Conservation (phyloP, 2,113 vertebrate species). For the Grus americana region DNA sequence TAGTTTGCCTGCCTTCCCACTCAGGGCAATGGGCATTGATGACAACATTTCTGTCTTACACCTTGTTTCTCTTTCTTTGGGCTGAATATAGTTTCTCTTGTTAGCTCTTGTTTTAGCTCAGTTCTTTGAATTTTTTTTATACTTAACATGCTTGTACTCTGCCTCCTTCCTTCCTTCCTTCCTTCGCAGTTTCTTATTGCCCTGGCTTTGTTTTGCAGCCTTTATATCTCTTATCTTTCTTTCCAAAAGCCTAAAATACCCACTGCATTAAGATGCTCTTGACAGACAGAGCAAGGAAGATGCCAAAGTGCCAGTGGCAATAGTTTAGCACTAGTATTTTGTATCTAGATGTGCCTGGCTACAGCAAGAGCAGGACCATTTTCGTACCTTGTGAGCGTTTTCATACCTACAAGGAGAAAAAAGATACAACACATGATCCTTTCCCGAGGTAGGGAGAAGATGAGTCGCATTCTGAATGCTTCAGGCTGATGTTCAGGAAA, state of each 20-base stretch:
- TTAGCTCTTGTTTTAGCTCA: neutral
- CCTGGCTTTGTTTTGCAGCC: neutral
- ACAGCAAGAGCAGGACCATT: neutral
- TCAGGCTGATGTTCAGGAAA: neutral
- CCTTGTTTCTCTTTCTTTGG: neutral
- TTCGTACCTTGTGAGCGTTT: neutral
- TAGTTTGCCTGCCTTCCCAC: neutral
- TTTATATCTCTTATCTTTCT: neutral
- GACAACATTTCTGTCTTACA: rapidly evolving
- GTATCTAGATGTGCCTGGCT: neutral
- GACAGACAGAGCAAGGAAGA: neutral
- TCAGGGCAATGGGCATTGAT: neutral
- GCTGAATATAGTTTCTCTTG: neutral
- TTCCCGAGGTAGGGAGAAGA: neutral
- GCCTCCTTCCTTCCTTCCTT: neutral
- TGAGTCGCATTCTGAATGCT: neutral
- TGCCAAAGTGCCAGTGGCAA: neutral
- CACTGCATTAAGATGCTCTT: neutral
- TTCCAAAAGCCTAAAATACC: neutral
- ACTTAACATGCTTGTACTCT: neutral
- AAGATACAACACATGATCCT: neutral
- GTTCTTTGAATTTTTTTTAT: neutral
- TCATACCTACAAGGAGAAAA: neutral
- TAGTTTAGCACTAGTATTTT: neutral
- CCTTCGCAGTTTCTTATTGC: neutral